Evolutionary conservation across 1,140 invertebrate genomes (phyloP), one percentile per base, ranked within the genome.

Genomic region (Zaprionus taronus): DNA sequence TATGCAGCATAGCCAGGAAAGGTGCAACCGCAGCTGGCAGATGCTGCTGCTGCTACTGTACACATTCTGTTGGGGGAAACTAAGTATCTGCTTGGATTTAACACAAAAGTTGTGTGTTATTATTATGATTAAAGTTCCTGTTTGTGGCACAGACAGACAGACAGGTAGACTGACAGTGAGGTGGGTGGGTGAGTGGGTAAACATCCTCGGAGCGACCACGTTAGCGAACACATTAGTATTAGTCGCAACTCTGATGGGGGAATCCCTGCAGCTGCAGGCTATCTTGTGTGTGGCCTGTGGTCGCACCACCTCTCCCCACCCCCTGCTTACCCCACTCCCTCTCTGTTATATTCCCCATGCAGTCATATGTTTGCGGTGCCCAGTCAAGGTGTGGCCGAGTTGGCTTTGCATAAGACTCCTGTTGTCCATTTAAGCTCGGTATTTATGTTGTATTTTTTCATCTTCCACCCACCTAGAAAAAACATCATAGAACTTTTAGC

Each of bases 111-210:
- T 79, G 51, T 79, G 71, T 87, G 80, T 83, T 87, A 89, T 87
- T 90, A 89, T 89, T 84, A 89, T 90, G 84, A 89, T 89, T 84
- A 90, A 89, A 90, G 85, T 89, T 89, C 24, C 41, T 56, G 57
- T 71, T 73, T 31, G 64, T 70, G 72, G 38, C 72, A 70, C 58
- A 49, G 36, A 26, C 22, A 20, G 20, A 20, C 20, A n/a, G 14
- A 1, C 22, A 62, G 22, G 6, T 0, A 47, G 11, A 47, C 20
- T 22, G 47, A 51, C 9, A 51, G 47, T 15, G 6, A 47, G 15
- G 11, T 12, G 20, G 47, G 5, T 22, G 20, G 11, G 11, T 24
- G 47, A 20, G n/a, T 47, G 44, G 6, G 5, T 2, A 20, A 34
- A 41, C 15, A 15, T 5, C 22, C 22, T 24, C 22, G 38, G 49